Evolutionary conservation across 2,797 vertebrate species (phyloP).

Genomic region (Linurgus olivaceus): DNA sequence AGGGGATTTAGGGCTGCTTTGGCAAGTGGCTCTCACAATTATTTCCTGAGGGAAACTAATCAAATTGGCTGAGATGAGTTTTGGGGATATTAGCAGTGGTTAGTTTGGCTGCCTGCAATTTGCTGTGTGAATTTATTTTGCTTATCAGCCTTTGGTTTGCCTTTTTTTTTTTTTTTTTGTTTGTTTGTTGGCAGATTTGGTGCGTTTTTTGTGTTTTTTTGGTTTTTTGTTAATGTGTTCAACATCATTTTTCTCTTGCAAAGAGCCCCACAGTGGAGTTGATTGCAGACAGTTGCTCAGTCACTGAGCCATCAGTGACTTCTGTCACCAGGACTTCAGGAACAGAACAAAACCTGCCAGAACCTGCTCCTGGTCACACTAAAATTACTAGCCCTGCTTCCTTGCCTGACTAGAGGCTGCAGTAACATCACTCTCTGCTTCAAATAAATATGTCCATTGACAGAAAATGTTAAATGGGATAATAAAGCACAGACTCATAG

Average conservation of each 20-base stretch:
- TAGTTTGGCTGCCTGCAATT: not conserved
- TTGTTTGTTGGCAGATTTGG: too few relatives aligned
- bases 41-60: not conserved
- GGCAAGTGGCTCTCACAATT: not conserved
- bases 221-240: fast-evolving
- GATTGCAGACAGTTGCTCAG: not conserved
- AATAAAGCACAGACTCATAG: not conserved
- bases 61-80: not conserved
- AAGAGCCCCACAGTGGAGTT: not conserved
- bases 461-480: not conserved
- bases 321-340: not conserved
- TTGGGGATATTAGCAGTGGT: not conserved
- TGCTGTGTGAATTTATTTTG: not conserved
- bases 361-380: not conserved
- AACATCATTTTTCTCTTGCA: not conserved
- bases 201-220: fast-evolving
- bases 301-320: not conserved
- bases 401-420: not conserved
- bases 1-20: not conserved
- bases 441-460: not conserved
- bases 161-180: fast-evolving
- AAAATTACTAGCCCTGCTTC: not conserved
- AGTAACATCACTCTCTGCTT: not conserved
- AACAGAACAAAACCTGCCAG: not conserved
- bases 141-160: not conserved